phyloP scores from a whole-genome alignment of 2,797 vertebrate genomes.

The Cyprinella venusta region DNA sequence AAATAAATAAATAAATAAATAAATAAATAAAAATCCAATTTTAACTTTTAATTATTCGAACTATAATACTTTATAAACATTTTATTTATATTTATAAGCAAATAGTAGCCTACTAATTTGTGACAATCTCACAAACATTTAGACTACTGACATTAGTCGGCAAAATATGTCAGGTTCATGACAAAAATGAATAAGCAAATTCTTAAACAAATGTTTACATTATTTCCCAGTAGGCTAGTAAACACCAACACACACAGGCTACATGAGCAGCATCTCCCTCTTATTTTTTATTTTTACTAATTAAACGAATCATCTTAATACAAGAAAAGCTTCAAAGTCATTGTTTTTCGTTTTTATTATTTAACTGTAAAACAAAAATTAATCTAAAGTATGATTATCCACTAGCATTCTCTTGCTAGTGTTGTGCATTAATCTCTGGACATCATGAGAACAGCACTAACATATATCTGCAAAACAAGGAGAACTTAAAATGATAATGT shows the following conservation, averaged over 20 bases:
- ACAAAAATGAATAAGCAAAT: background rate
- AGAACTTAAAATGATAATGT: slow-evolving; percentile 30
- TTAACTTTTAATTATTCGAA: too few relatives aligned
- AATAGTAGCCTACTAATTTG: background rate
- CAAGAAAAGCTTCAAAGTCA: slow-evolving; percentile 66
- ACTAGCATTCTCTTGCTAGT: slow-evolving; percentile 68
- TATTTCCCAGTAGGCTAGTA: background rate
- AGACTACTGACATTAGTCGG: background rate
- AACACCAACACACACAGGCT: background rate
- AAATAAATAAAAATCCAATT: too few relatives aligned
- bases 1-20: too few relatives aligned
- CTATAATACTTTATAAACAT: background rate
- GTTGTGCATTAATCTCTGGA: slow-evolving; percentile 70
- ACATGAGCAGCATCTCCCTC: background rate
- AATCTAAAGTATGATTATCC: slow-evolving; percentile 48
- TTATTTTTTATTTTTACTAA: background rate
- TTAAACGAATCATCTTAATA: background rate
- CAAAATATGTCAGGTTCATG: background rate
- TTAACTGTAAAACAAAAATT: slow-evolving; percentile 67
- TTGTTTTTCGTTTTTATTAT: slow-evolving; percentile 76
- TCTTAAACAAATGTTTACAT: background rate
- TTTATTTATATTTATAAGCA: background rate
- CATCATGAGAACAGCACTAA: slow-evolving; percentile 62
- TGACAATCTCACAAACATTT: background rate
- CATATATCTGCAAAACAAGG: slow-evolving; percentile 67